Evolutionary conservation across 1,140 invertebrate species (phyloP), one percentile per base, ranked within the genome.

Genomic region (Penaeus indicus): DNA sequence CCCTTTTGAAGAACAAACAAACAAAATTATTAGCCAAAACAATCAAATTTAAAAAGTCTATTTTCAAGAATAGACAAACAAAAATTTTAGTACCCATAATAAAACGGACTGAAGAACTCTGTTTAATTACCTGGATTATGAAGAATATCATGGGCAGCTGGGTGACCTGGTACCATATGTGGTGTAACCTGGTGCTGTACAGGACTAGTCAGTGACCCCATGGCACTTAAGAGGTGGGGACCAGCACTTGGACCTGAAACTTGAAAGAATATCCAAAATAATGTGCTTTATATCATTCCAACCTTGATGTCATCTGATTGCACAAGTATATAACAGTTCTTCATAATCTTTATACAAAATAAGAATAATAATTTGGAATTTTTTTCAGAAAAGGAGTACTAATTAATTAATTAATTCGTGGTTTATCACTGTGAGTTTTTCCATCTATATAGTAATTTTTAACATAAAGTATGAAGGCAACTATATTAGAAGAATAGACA

Each of bases 191-290:
- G 86, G 63, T 89, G 87, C 81, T 88, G 87, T 42, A 88, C 90
- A 79, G 90, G 90, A 84, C 90, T 91, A 63, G 90, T 91, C 32
- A 91, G 75, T 38, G 90, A 84, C 27, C 90, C 90, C 84, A 91
- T 80, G 64, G 83, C 86, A 88, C 90, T 91, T 77, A 91, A 77
- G 47, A 91, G 85, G 72, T 89, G 90, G 54, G 90, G 88, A 84
- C 84, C 77, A 84, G 67, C 79, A 75, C 81, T 88, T 67, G 87
- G 64, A 22, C 86, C 86, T 88, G 80, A 88, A 88, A 88, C 79
- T 88, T 42, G 63, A 82, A 25, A 63, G 60, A 83, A 88, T 60
- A 27, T n/a, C 79, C 25, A 62, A 42, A 10, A n/a, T 60, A 32
- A 75, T 75, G 18, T 27, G 42, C n/a, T 75, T 75, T 75, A 54